These are phyloP conservation scores for Athalia circularis DNA, from an alignment of 2,888 invertebrate genomes.

Conservation along the genomic window DNA sequence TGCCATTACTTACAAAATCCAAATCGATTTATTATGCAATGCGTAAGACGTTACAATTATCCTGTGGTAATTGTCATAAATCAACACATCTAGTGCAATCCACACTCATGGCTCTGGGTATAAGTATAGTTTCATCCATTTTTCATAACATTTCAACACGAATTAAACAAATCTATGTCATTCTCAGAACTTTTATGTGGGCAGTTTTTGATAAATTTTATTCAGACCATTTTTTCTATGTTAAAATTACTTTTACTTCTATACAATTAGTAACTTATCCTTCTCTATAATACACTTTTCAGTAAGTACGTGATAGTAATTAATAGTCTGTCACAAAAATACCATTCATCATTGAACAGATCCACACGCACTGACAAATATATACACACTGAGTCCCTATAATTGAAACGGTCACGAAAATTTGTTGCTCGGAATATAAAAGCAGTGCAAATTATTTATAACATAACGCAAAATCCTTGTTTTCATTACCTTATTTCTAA, in stretches of 20 bases:
- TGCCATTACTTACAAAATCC: too few relatives aligned
- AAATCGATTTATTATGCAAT: too few relatives aligned
- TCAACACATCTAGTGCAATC: background rate
- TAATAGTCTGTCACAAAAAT: slow-evolving; percentile 27
- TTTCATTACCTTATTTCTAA: slow-evolving; percentile 7
- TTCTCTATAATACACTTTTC: slow-evolving; percentile 9
- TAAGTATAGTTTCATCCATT: background rate
- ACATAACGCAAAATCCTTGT: slow-evolving; percentile 3
- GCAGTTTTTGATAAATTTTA: slow-evolving; percentile 42
- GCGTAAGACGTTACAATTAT: slow-evolving; percentile 4
- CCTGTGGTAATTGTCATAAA: background rate
- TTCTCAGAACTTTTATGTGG: slow-evolving; percentile 29
- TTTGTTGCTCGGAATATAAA: slow-evolving; percentile 12
- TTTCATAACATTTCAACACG: background rate
- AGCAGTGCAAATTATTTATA: slow-evolving; percentile 18
- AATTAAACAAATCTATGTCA: slow-evolving; percentile 11
- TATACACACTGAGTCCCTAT: slow-evolving; percentile 34
- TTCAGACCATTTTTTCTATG: slow-evolving; percentile 41
- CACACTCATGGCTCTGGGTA: background rate
- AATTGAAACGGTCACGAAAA: background rate
- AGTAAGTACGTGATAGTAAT: slow-evolving; percentile 26
- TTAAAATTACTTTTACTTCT: slow-evolving; percentile 32
- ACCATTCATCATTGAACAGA: slow-evolving; percentile 30
- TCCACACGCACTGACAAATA: slow-evolving; percentile 31
- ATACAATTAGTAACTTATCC: slow-evolving; percentile 25